These are phyloP conservation scores for Priapulus caudatus DNA, from an alignment of 2,888 invertebrate genomes.

Conservation along the genomic window DNA sequence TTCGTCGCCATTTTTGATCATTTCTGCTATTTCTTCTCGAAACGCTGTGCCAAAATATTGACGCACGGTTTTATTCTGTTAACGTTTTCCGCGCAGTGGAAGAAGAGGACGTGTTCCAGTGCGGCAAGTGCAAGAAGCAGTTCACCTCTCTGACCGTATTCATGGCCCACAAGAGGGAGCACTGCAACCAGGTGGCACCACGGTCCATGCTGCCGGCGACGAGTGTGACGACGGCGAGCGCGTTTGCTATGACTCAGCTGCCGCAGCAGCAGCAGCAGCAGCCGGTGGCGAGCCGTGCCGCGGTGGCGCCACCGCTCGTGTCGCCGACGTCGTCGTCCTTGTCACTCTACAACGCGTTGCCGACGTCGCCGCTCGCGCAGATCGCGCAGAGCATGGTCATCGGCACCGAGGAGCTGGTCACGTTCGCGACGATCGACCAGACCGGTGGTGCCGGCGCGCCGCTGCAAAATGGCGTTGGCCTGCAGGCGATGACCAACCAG, in stretches of 20 bases:
- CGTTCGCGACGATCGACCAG: conserved; percentile 24
- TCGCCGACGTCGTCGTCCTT: neutral
- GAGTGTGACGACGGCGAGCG: conserved; percentile 10
- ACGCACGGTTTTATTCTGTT: too few species aligned
- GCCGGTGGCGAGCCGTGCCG: neutral
- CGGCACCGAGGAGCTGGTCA: conserved; percentile 31
- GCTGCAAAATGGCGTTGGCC: neutral
- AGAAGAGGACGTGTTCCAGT: conserved; percentile 56
- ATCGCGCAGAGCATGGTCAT: conserved; percentile 27
- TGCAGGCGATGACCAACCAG: neutral
- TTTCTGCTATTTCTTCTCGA: too few species aligned
- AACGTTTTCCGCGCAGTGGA: too few species aligned
- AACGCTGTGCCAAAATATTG: too few species aligned
- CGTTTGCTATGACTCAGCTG: neutral
- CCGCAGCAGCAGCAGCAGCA: neutral
- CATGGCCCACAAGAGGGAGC: conserved; percentile 47
- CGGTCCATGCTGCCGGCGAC: neutral
- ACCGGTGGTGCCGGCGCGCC: too few species aligned
- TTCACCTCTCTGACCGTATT: conserved; percentile 50
- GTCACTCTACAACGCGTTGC: conserved; percentile 18
- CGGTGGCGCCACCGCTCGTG: neutral
- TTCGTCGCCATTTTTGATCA: too few species aligned
- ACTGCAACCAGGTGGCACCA: conserved; percentile 20
- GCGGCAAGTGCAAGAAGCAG: conserved; percentile 54
- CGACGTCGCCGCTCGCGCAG: conserved; percentile 21